Conservation (phyloP, 1,140 invertebrate species). For the Drosophila micromelanica region DNA sequence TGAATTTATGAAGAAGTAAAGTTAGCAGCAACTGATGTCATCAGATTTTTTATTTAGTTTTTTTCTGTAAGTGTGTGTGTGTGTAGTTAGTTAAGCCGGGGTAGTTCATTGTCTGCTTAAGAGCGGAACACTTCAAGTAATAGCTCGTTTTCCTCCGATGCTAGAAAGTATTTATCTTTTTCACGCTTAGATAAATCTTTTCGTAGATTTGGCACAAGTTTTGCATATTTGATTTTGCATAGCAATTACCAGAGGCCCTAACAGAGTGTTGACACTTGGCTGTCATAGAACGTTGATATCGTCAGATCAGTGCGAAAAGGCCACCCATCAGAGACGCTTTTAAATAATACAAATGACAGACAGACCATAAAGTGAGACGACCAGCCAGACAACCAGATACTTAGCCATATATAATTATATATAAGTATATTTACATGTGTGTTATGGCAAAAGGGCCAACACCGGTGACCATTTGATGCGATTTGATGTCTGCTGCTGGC, state of each 20-base stretch:
- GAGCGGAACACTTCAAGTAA: constrained; percentile 37
- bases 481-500: constrained; percentile 49
- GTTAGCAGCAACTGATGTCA: constrained; percentile 45
- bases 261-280: constrained; percentile 47
- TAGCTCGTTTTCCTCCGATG: constrained; percentile 19
- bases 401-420: constrained; percentile 20
- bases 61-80: neutral
- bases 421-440: neutral
- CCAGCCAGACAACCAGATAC: constrained; percentile 10
- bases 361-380: constrained; percentile 2
- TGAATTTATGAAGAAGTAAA: constrained; percentile 15
- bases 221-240: constrained; percentile 59
- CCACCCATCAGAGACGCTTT: constrained; percentile 26
- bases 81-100: neutral
- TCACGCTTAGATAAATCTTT: constrained; percentile 33
- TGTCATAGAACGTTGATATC: constrained; percentile 21
- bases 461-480: constrained; percentile 32
- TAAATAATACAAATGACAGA: constrained; percentile 31
- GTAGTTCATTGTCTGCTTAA: constrained; percentile 63
- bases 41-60: constrained; percentile 13
- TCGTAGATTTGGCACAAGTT: constrained; percentile 53
- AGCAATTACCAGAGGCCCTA: constrained; percentile 47
- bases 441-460: constrained; percentile 31
- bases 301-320: constrained; percentile 14
- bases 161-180: constrained; percentile 53